Percentiles rank a stretch among this genome's conserved stretches.
phyloP scores from a whole-genome alignment of 35 echinoderm and acorn worm species.

The Amphiura filiformis region DNA sequence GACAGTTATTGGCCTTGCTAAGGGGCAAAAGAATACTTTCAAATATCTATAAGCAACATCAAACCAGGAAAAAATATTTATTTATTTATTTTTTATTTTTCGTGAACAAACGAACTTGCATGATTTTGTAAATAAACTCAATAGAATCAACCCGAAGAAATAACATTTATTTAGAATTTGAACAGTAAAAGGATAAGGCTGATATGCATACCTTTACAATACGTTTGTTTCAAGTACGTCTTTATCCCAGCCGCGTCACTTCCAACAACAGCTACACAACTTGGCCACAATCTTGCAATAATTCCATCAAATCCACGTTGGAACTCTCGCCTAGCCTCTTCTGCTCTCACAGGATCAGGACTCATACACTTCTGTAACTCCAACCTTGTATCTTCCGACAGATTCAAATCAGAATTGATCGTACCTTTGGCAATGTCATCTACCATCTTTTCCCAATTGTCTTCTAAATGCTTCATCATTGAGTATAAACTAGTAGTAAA shows the following conservation, averaged over 20 bases:
- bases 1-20: too few species aligned
- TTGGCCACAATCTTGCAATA: neutral
- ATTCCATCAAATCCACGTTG: neutral
- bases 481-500: neutral
- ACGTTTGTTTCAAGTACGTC: neutral
- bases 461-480: neutral
- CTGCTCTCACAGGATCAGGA: neutral
- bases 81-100: too few species aligned
- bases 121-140: too few species aligned
- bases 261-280: neutral
- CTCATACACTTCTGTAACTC: neutral
- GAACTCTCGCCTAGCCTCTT: neutral
- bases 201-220: slow-evolving; percentile 6
- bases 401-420: neutral
- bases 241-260: neutral
- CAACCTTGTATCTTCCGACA: neutral
- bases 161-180: too few species aligned
- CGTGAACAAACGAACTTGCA: too few species aligned
- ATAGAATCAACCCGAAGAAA: too few species aligned
- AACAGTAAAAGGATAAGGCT: too few species aligned
- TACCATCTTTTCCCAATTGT: neutral
- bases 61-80: too few species aligned
- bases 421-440: neutral
- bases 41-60: too few species aligned
- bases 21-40: too few species aligned